phyloP scores from a whole-genome alignment of 1,140 invertebrate species.

The Drosophila bocqueti region DNA sequence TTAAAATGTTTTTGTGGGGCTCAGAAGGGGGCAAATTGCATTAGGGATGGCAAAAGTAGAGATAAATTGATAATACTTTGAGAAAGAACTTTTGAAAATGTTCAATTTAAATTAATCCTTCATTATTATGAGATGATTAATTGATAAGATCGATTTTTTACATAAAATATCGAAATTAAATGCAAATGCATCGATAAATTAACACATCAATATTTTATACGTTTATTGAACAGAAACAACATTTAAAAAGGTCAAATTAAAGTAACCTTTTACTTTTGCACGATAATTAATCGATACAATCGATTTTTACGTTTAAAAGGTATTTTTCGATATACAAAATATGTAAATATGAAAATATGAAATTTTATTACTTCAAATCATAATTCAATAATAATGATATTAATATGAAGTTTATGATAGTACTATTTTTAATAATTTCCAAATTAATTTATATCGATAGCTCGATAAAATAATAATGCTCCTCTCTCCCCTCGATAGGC shows the following conservation, averaged over 20 bases:
- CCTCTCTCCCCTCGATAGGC: background rate
- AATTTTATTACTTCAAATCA: too few species aligned
- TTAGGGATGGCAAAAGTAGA: background rate
- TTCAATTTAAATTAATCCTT: too few species aligned
- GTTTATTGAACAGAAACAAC: background rate
- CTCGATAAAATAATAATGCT: too few species aligned
- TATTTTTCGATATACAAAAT: background rate
- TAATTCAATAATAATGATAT: too few species aligned
- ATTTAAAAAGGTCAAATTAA: background rate
- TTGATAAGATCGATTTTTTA: too few species aligned
- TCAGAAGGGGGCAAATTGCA: slow-evolving; percentile 17
- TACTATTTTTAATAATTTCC: background rate
- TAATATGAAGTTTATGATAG: background rate
- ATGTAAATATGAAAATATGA: background rate
- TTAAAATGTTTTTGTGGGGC: slow-evolving; percentile 63
- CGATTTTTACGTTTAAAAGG: background rate
- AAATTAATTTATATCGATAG: background rate
- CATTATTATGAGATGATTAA: too few species aligned
- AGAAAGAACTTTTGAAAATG: background rate
- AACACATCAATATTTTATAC: background rate
- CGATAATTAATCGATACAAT: background rate
- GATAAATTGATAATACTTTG: background rate
- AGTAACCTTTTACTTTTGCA: fast-evolving
- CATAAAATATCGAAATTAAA: too few species aligned
- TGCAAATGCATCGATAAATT: background rate